These are phyloP conservation scores for Gnathonemus echidnorhynchus DNA, from an alignment of 2,113 vertebrate genomes.

Conservation along the genomic window DNA sequence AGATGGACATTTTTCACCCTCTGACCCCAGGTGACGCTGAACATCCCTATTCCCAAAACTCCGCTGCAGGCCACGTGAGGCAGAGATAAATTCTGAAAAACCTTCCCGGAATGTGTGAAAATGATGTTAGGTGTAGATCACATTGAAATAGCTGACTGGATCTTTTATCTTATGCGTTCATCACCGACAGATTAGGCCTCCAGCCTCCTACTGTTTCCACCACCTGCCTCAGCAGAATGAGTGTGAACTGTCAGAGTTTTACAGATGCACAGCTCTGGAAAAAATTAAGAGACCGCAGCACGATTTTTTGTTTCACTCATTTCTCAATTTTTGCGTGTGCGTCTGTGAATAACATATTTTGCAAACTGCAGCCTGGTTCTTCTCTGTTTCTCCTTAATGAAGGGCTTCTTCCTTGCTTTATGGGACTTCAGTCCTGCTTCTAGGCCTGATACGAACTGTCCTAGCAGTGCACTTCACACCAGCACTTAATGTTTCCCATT, in stretches of 20 bases:
- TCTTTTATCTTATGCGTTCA: background rate
- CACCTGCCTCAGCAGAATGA: background rate
- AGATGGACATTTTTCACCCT: conserved; percentile 21
- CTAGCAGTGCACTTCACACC: background rate
- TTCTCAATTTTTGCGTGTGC: background rate
- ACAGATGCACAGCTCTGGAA: background rate
- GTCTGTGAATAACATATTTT: background rate
- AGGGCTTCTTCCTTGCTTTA: background rate
- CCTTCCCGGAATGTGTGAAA: background rate
- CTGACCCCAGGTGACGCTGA: conserved; percentile 6
- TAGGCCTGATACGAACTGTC: background rate
- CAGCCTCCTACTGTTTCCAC: background rate
- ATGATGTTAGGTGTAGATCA: background rate
- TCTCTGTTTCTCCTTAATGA: background rate
- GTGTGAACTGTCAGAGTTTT: background rate
- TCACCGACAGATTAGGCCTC: background rate
- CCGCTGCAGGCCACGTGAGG: background rate
- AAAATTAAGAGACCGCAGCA: background rate
- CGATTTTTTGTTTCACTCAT: background rate
- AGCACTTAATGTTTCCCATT: background rate
- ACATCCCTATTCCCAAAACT: background rate
- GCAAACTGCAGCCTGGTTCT: background rate
- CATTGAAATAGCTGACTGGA: background rate
- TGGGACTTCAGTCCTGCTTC: background rate
- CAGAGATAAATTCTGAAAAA: background rate